Evolutionary conservation across 2,888 invertebrate species (phyloP), one percentile per base, ranked within the genome.

Genomic region (Tholera decimalis): DNA sequence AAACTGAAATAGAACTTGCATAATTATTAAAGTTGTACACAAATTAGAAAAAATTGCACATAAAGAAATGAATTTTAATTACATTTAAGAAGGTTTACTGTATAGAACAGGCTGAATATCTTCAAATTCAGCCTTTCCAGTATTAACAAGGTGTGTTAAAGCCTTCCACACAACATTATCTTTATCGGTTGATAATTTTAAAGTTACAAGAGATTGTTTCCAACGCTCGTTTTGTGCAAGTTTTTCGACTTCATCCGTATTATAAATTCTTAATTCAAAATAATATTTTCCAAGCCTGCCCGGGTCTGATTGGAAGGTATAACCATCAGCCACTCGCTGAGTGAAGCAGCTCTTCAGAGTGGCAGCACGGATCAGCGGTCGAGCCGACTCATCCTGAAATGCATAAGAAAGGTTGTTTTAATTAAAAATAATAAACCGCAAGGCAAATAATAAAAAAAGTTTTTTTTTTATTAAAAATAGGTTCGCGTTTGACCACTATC

Each of bases 91-190:
- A 37, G 2, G n/a, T n/a, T n/a, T 46, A 9, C 26, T 46, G 46
- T 46, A 46, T 46, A 46, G 46, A 46, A 46, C 9, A 46, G 46
- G 46, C 46, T 46, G 46, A 8, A 46, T 28, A 6, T 46, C 46
- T 28, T 28, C 28, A 46, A 46, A 46, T 46, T 46, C 46, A 26
- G 46, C 46, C 26, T n/a, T 46, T 46, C 46, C 46, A 28, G 46
- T 46, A 46, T 46, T 46, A 1, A 46, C 46, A 46, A 46, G 46
- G 26, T 46, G 46, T 46, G 46, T 46, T 46, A 46, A 46, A 46
- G 26, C 46, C 46, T 46, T 46, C 46, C 46, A 46, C 46, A 46
- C 46, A 46, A 4, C 46, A 18, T 28, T 47, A 28, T 28, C n/a
- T 46, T n/a, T 46, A 7, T 46, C 44, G 1, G 44, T 46, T 26